Evolutionary conservation across 2,113 vertebrate genomes (phyloP).

Genomic region (Gobius niger): DNA sequence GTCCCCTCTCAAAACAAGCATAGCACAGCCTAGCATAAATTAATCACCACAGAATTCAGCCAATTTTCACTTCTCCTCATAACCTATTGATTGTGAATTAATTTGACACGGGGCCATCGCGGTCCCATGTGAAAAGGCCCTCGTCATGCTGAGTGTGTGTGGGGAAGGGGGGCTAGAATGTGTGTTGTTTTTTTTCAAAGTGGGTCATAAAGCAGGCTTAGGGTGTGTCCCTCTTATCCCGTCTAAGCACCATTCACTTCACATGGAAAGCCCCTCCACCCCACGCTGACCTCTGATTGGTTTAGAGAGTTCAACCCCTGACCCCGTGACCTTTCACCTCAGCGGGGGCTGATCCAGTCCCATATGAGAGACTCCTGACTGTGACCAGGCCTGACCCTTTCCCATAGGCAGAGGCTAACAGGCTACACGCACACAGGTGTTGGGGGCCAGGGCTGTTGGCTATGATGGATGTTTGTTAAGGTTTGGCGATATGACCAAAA

Average conservation of each 20-base stretch:
- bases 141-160: conserved; percentile 2
- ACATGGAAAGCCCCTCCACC: conserved; percentile 48
- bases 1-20: no score
- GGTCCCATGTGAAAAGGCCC: conserved; percentile 24
- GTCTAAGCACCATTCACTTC: conserved; percentile 52
- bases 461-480: not conserved
- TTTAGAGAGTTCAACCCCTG: conserved; percentile 51
- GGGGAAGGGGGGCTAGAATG: conserved; percentile 15
- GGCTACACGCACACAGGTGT: conserved; percentile 32
- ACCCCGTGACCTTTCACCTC: conserved; percentile 50
- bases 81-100: not conserved
- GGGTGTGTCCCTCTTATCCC: conserved; percentile 47
- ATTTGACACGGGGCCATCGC: not conserved
- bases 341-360: conserved; percentile 63
- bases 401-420: conserved; percentile 24
- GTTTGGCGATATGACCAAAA: no score
- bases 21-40: no score
- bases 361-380: conserved; percentile 71
- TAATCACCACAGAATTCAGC: not conserved
- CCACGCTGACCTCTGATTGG: conserved; percentile 56
- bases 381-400: conserved; percentile 54
- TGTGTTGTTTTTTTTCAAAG: conserved; percentile 22
- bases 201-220: conserved; percentile 32
- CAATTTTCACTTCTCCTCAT: not conserved
- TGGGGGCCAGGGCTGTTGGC: conserved; percentile 39